These are phyloP conservation scores for Periophthalmus magnuspinnatus DNA, from an alignment of 2,797 vertebrate genomes.

Conservation along the genomic window DNA sequence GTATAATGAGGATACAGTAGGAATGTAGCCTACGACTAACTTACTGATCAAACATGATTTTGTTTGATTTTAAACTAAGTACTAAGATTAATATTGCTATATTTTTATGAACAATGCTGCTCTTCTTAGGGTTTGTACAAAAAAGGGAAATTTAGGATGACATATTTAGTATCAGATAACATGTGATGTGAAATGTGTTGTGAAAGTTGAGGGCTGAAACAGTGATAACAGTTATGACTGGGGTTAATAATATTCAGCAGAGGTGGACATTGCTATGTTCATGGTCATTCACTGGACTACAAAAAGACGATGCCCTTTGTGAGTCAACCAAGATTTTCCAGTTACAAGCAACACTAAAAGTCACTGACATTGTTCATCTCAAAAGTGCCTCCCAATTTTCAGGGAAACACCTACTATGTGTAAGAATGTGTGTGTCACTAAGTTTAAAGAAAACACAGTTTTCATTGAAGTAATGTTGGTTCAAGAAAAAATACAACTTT, in stretches of 20 bases:
- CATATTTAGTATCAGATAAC: slow-evolving; percentile 1
- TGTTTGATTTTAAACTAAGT: background rate
- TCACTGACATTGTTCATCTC: background rate
- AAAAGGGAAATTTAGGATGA: no score
- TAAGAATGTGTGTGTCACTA: background rate
- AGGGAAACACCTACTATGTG: background rate
- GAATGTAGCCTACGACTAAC: no score
- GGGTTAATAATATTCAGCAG: slow-evolving; percentile 19
- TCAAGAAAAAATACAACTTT: no score
- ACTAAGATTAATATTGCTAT: background rate
- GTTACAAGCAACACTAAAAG: background rate
- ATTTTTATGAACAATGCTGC: no score
- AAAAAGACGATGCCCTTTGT: slow-evolving; percentile 20
- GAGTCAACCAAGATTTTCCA: slow-evolving; percentile 21
- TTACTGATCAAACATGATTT: background rate
- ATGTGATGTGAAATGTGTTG: slow-evolving; percentile 42
- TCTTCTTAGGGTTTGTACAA: no score
- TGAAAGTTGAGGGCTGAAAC: slow-evolving; percentile 17
- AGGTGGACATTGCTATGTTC: background rate
- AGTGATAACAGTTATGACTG: slow-evolving; percentile 48
- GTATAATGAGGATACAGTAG: no score
- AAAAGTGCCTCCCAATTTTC: background rate
- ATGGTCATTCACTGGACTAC: background rate
- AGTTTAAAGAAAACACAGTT: background rate
- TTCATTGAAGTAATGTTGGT: background rate